These are phyloP conservation scores for Eristalis intricaria DNA, from an alignment of 2,888 invertebrate genomes.

Conservation along the genomic window DNA sequence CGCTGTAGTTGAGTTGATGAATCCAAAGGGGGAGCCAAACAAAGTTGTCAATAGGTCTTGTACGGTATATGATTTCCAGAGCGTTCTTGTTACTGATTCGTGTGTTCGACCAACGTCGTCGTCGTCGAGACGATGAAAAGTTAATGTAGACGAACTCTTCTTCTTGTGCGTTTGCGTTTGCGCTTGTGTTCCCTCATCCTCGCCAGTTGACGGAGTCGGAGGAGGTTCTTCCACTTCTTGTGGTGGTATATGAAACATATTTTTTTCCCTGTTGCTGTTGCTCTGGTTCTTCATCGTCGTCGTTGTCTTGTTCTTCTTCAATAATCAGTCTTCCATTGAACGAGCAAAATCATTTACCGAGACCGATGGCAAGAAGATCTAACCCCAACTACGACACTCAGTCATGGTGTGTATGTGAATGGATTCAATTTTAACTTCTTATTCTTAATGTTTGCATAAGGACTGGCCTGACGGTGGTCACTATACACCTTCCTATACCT, in stretches of 20 bases:
- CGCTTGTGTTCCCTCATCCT: background rate
- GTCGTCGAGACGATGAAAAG: constrained; percentile 2
- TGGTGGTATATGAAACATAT: constrained; percentile 67
- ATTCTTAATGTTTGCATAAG: constrained; percentile 58
- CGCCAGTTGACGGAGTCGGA: background rate
- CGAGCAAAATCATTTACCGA: constrained; percentile 82
- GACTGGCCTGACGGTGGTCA: constrained; percentile 44
- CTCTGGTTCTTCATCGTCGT: background rate
- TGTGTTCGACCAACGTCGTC: background rate
- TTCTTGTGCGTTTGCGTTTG: constrained; percentile 2
- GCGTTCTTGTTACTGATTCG: constrained; percentile 41
- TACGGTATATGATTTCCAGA: constrained; percentile 70
- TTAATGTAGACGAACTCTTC: constrained; percentile 64
- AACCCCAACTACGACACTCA: constrained; percentile 3
- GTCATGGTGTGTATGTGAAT: background rate
- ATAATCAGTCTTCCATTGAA: constrained; percentile 81
- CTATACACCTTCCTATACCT: background rate
- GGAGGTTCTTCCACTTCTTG: constrained; percentile 25
- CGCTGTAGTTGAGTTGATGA: background rate
- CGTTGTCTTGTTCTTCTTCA: constrained; percentile 31
- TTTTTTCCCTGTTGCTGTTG: constrained; percentile 21
- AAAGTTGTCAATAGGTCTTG: constrained; percentile 69
- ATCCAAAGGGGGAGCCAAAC: constrained; percentile 43
- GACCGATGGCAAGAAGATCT: constrained; percentile 75
- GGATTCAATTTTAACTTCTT: constrained; percentile 41